Evolutionary conservation across 92 coral and sea anemone genomes (phyloP).

Genomic region (Parazoanthus atlanticus): DNA sequence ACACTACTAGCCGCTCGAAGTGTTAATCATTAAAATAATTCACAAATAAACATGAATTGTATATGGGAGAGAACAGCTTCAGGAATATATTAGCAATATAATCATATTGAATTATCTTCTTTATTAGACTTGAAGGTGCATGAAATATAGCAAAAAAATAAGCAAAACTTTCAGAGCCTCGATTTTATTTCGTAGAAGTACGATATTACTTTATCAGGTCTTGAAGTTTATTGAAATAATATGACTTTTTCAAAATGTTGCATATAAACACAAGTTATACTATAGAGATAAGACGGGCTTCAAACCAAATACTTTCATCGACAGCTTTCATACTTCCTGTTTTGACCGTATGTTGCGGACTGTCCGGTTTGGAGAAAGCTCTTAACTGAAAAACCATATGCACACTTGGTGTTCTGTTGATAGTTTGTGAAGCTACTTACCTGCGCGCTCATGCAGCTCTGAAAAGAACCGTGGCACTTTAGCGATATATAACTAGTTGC

Average conservation of each 20-base stretch:
- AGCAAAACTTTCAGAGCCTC: not conserved
- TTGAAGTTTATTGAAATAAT: not conserved
- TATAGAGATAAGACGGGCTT: not conserved
- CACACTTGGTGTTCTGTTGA: not conserved
- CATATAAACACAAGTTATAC: too few relatives aligned
- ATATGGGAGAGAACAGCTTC: not conserved
- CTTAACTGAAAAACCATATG: not conserved
- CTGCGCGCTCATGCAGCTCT: not conserved
- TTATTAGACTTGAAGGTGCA: not conserved
- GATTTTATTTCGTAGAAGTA: not conserved
- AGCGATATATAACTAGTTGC: not conserved
- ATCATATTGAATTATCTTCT: not conserved
- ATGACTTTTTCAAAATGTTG: not conserved
- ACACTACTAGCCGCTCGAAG: not conserved
- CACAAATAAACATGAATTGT: not conserved
- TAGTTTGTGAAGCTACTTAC: too few relatives aligned
- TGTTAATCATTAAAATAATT: not conserved
- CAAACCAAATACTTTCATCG: not conserved
- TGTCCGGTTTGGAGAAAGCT: not conserved
- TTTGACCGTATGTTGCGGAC: not conserved
- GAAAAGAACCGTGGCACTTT: not conserved
- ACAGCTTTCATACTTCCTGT: not conserved
- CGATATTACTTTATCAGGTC: not conserved
- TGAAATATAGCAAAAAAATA: not conserved
- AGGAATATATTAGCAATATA: not conserved